A percentile compares a stretch with the other conserved stretches of the same genome.
phyloP scores from a whole-genome alignment of 2,113 vertebrate genomes.

The Ondatra zibethicus region DNA sequence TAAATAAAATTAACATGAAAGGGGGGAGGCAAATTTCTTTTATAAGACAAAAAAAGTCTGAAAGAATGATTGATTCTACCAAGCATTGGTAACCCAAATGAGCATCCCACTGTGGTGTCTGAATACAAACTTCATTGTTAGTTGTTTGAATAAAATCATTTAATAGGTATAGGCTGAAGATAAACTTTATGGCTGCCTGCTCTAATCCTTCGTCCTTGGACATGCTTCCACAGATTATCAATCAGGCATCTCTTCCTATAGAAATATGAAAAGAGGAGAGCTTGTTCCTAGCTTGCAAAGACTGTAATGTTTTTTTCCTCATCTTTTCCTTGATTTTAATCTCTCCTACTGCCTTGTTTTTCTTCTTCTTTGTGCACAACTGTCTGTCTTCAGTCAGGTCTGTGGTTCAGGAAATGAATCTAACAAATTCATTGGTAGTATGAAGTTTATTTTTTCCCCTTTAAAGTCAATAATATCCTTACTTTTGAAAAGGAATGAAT shows the following conservation, averaged over 20 bases:
- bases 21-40: slow-evolving; percentile 78
- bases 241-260: background rate
- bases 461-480: background rate
- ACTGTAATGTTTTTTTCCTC: background rate
- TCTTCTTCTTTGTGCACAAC: background rate
- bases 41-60: slow-evolving; percentile 70
- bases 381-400: background rate
- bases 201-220: background rate
- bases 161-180: background rate
- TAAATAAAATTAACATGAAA: slow-evolving; percentile 75
- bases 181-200: fast-evolving
- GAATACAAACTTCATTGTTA: slow-evolving; percentile 65
- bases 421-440: background rate
- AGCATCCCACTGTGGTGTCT: slow-evolving; percentile 75
- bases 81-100: slow-evolving; percentile 79
- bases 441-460: background rate
- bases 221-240: background rate
- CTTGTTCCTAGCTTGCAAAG: background rate
- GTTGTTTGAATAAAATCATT: slow-evolving; percentile 65
- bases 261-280: background rate
- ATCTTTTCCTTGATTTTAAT: background rate
- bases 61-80: slow-evolving; percentile 79
- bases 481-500: background rate
- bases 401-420: background rate
- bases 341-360: background rate